Percentiles rank a stretch among this genome's conserved stretches.
phyloP scores from a whole-genome alignment of 2,113 vertebrate species.

The Tupaia chinensis region DNA sequence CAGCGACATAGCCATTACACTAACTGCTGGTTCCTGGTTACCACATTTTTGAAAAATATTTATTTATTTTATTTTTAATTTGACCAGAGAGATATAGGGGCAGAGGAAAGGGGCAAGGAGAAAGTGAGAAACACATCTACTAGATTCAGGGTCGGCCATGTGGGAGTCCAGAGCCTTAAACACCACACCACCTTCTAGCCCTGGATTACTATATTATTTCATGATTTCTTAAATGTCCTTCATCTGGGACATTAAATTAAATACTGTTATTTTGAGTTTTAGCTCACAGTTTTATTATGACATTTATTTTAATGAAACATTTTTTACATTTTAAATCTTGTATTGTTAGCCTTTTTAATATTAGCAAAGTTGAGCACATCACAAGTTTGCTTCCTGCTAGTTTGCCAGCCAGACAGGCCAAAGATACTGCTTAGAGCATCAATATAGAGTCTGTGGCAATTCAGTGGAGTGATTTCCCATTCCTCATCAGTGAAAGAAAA shows the following conservation, averaged over 20 bases:
- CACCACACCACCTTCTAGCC: too few species aligned
- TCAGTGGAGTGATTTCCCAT: conserved; percentile 73
- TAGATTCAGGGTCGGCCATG: too few species aligned
- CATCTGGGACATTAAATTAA: conserved; percentile 27
- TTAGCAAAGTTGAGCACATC: conserved; percentile 78
- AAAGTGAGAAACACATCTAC: too few species aligned
- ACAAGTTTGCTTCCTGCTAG: conserved; percentile 74
- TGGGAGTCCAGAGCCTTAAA: too few species aligned
- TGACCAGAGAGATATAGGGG: too few species aligned
- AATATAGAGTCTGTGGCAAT: conserved; percentile 66
- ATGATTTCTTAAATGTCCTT: neutral
- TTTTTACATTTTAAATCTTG: conserved; percentile 28
- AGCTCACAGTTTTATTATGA: neutral
- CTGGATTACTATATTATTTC: too few species aligned
- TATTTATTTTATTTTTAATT: too few species aligned
- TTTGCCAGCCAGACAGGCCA: conserved; percentile 39
- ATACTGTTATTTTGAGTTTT: conserved; percentile 22
- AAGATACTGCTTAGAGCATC: conserved; percentile 70
- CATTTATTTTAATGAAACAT: conserved; percentile 62
- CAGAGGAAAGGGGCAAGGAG: too few species aligned
- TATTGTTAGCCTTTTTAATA: conserved; percentile 69
- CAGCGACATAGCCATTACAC: too few species aligned
- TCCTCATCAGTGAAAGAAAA: conserved; percentile 75
- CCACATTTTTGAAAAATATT: too few species aligned
- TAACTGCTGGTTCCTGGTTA: neutral